phyloP scores from a whole-genome alignment of 2,113 vertebrate species.

The Epinephelus moara region DNA sequence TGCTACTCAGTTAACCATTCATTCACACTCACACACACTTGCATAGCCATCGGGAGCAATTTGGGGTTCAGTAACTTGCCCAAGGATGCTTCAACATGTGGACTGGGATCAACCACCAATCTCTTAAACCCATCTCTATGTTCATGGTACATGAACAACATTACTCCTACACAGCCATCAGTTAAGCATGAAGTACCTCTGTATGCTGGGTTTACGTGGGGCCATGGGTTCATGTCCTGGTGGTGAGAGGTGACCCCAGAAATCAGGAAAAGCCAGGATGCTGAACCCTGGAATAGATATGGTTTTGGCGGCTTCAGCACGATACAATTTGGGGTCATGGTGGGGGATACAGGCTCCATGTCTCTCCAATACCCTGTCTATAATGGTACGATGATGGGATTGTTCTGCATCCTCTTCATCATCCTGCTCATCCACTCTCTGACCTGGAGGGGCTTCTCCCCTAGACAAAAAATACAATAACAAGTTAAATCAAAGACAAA shows the following conservation, averaged over 20 bases:
- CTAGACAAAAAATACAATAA: constrained; percentile 31
- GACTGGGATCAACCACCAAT: no score
- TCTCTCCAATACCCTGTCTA: constrained; percentile 83
- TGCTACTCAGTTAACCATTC: no score
- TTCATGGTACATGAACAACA: background rate
- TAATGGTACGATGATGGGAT: constrained; percentile 28
- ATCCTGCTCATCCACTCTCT: constrained; percentile 6
- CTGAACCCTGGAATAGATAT: constrained; percentile 87
- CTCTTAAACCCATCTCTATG: no score
- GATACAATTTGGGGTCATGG: constrained; percentile 86
- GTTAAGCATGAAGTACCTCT: constrained; percentile 84
- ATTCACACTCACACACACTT: no score
- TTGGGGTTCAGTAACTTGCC: no score
- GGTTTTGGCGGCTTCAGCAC: constrained; percentile 79
- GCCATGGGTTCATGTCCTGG: constrained; percentile 81
- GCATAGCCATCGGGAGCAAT: no score
- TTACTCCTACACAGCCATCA: background rate
- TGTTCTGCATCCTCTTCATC: constrained; percentile 39
- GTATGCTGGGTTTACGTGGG: constrained; percentile 85
- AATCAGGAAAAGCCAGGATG: constrained; percentile 91
- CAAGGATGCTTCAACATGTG: no score
- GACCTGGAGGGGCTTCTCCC: background rate
- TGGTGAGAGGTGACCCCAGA: constrained; percentile 91
- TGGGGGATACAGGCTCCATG: constrained; percentile 79
- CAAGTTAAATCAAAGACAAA: background rate